phyloP scores from a whole-genome alignment of 2,888 invertebrate species.

The Melanostoma scalare region DNA sequence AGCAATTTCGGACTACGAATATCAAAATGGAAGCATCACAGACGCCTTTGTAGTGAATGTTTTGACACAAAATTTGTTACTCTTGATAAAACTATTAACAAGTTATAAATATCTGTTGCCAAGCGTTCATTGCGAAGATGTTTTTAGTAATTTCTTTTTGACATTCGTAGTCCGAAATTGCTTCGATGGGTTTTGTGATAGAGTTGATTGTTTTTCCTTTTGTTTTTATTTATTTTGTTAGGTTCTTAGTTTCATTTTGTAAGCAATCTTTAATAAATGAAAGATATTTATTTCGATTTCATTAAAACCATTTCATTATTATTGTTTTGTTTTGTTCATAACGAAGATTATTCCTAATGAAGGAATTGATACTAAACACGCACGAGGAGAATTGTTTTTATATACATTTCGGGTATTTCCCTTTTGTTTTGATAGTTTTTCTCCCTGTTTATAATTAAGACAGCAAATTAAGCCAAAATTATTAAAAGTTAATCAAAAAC shows the following conservation, averaged over 20 bases:
- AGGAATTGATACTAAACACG: conserved; percentile 61
- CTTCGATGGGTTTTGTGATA: too few species aligned
- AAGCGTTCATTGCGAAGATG: too few species aligned
- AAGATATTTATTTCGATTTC: conserved; percentile 62
- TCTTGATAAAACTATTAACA: too few species aligned
- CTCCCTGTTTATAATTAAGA: conserved; percentile 54
- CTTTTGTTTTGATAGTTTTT: conserved; percentile 27
- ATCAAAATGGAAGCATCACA: too few species aligned
- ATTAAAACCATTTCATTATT: conserved; percentile 40
- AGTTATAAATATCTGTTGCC: too few species aligned
- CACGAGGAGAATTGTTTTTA: conserved; percentile 65
- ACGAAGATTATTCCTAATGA: conserved; percentile 43
- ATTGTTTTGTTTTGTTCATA: conserved; percentile 16
- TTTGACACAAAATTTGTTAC: too few species aligned
- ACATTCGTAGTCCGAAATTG: too few species aligned
- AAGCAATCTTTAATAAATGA: conserved; percentile 64
- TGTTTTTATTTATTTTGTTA: conserved; percentile 55
- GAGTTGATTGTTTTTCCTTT: conserved; percentile 25
- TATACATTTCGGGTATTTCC: neutral
- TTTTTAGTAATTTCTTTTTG: too few species aligned
- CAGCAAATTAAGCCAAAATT: neutral
- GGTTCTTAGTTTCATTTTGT: conserved; percentile 46
- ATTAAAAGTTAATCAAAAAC: neutral
- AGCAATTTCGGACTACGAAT: too few species aligned
- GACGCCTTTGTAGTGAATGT: too few species aligned